phyloP scores from a whole-genome alignment of 2,797 vertebrate genomes.

The Distichodus sexfasciatus region DNA sequence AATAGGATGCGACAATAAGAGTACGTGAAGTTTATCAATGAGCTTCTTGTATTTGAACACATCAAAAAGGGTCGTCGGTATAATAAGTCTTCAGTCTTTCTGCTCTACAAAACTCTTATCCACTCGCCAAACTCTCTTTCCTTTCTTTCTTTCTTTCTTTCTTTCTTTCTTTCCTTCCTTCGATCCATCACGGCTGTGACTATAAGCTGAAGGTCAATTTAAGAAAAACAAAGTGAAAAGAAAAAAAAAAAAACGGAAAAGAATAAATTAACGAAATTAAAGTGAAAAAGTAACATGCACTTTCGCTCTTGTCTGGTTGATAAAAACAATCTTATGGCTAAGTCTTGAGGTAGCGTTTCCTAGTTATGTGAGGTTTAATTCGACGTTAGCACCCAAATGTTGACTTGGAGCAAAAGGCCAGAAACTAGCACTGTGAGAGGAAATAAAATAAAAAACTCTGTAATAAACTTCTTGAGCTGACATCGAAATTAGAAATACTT shows the following conservation, averaged over 20 bases:
- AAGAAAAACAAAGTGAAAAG: constrained; percentile 43
- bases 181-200: constrained; percentile 63
- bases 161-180: constrained; percentile 45
- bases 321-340: constrained; percentile 74
- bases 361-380: constrained; percentile 78
- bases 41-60: background rate
- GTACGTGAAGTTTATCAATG: background rate
- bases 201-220: constrained; percentile 56
- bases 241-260: constrained; percentile 45
- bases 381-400: constrained; percentile 56
- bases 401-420: constrained; percentile 45
- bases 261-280: constrained; percentile 56
- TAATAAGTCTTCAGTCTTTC: background rate
- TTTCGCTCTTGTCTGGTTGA: constrained; percentile 54
- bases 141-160: constrained; percentile 46
- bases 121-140: constrained; percentile 18
- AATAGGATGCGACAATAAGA: background rate
- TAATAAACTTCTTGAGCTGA: too few relatives aligned
- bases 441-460: too few relatives aligned
- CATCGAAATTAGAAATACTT: too few relatives aligned
- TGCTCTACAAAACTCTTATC: constrained; percentile 27
- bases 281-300: constrained; percentile 55
- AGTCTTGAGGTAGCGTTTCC: constrained; percentile 81
- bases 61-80: background rate
- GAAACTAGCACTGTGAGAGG: constrained; percentile 46